phyloP scores from a whole-genome alignment of 2,888 invertebrate species.

The Cryptophagus acutangulus region DNA sequence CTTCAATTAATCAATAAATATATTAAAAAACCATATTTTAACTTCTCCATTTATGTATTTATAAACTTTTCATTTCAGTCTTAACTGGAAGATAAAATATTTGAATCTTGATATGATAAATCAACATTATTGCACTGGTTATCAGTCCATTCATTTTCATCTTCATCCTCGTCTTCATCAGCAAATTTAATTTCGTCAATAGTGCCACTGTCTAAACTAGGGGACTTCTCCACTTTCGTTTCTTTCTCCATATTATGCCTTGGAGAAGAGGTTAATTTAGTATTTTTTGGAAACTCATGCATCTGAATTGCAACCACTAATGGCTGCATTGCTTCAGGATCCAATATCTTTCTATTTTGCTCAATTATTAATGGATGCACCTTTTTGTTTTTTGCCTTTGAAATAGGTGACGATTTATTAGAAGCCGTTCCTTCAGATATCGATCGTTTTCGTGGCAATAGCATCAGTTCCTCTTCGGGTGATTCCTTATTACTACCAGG shows the following conservation, averaged over 20 bases:
- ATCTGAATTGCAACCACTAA: slow-evolving; percentile 36
- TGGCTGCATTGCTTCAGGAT: slow-evolving; percentile 24
- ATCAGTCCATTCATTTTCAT: slow-evolving; percentile 30
- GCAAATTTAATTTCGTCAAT: slow-evolving; percentile 66
- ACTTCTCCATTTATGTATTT: no score
- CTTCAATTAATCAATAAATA: neutral
- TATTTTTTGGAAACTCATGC: slow-evolving; percentile 35
- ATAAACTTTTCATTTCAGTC: slow-evolving; percentile 19
- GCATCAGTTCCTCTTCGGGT: slow-evolving; percentile 56
- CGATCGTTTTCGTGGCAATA: slow-evolving; percentile 45
- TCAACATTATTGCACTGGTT: slow-evolving; percentile 45
- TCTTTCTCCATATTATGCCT: slow-evolving; percentile 55
- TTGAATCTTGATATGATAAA: slow-evolving; percentile 44
- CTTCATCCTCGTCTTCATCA: slow-evolving; percentile 61
- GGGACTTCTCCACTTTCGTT: slow-evolving; percentile 63
- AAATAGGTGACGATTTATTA: slow-evolving; percentile 29
- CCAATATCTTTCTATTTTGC: slow-evolving; percentile 24
- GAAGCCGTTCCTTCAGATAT: slow-evolving; percentile 25
- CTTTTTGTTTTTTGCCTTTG: slow-evolving; percentile 30
- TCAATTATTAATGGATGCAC: slow-evolving; percentile 31
- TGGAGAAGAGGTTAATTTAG: slow-evolving; percentile 18
- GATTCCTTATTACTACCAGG: slow-evolving; percentile 66
- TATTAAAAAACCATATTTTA: slow-evolving; percentile 10
- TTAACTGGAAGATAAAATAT: slow-evolving; percentile 45
- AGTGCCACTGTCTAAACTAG: slow-evolving; percentile 55